phyloP scores from a whole-genome alignment of 2,797 vertebrate genomes.

The Platyrinchus mystaceus region DNA sequence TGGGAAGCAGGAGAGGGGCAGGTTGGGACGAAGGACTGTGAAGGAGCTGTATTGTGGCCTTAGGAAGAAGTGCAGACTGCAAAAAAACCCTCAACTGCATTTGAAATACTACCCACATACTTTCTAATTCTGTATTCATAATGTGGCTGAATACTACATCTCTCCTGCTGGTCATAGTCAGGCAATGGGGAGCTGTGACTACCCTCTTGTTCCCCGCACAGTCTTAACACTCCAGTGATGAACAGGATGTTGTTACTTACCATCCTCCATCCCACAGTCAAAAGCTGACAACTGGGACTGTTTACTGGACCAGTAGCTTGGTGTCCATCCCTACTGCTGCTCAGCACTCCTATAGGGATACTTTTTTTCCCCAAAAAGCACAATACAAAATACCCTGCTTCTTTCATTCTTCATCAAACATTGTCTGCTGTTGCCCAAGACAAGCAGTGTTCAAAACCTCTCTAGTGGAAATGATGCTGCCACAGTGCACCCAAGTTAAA shows the following conservation, averaged over 20 bases:
- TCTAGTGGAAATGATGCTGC: background rate
- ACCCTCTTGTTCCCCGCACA: background rate
- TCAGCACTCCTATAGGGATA: rapidly evolving
- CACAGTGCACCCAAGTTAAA: background rate
- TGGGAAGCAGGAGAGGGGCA: background rate
- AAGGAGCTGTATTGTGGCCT: background rate
- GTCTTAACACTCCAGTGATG: rapidly evolving
- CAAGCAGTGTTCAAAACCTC: background rate
- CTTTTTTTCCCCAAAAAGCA: background rate
- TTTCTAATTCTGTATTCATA: background rate
- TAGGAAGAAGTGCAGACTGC: background rate
- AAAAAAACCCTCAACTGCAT: background rate
- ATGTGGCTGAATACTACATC: background rate
- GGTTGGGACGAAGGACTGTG: background rate
- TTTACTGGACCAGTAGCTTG: background rate
- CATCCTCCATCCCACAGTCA: background rate
- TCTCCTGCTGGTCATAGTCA: background rate
- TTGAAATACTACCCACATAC: background rate
- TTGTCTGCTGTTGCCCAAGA: background rate
- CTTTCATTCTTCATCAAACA: background rate
- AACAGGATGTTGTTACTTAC: background rate
- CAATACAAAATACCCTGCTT: background rate
- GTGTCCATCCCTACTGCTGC: background rate
- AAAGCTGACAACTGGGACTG: background rate
- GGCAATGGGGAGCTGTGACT: background rate